Evolutionary conservation across 2,113 vertebrate species (phyloP).

Genomic region (Chaenogobius annularis): DNA sequence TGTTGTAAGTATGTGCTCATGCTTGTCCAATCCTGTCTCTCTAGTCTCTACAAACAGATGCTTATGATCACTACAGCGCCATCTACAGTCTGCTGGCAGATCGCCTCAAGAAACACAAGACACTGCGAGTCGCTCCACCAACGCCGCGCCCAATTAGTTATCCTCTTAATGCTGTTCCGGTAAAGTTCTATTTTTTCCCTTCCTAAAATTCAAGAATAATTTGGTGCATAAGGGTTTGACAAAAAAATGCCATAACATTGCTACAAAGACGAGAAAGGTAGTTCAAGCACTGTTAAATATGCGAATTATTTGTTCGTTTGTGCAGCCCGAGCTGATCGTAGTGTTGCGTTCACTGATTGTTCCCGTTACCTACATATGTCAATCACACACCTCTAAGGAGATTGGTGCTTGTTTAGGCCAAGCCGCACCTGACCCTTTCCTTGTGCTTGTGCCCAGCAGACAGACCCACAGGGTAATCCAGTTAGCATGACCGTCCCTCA

Average conservation of each 20-base stretch:
- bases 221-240: not conserved
- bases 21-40: not conserved
- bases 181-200: constrained; percentile 40
- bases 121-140: constrained; percentile 83
- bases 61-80: constrained; percentile 98
- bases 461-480: constrained; percentile 84
- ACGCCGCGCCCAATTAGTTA: constrained; percentile 83
- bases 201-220: not conserved
- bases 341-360: too few relatives aligned
- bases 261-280: too few relatives aligned
- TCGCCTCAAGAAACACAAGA: constrained; percentile 95
- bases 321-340: not conserved
- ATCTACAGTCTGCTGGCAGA: constrained; percentile 98
- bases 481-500: constrained; percentile 94
- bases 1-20: not conserved
- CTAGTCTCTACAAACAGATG: constrained; percentile 90
- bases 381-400: constrained; percentile 39
- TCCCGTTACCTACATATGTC: constrained; percentile 40
- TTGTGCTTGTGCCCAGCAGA: constrained; percentile 68
- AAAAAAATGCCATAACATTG: too few relatives aligned
- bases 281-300: too few relatives aligned
- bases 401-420: constrained; percentile 39
- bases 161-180: constrained; percentile 86
- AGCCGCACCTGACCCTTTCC: constrained; percentile 45
- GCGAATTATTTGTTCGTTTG: not conserved